A percentile compares a stretch with the other conserved stretches of the same genome.
Evolutionary conservation across 1,140 invertebrate genomes (phyloP).

Genomic region (Zeugodacus cucurbitae): DNA sequence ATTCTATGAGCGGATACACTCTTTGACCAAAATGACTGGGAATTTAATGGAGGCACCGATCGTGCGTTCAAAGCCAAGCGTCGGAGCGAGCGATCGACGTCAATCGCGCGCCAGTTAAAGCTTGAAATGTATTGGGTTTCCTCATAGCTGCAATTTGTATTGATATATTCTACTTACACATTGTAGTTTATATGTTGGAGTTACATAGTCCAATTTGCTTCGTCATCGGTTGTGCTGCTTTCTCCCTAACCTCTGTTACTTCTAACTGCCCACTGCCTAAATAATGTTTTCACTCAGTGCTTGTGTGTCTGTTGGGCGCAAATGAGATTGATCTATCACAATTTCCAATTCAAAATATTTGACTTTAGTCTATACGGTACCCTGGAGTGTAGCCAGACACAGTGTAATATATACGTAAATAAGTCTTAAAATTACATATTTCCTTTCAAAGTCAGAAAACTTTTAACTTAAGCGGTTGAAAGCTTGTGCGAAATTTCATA

Average conservation of each 20-base stretch:
- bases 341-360: conserved; percentile 49
- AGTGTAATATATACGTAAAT: not conserved
- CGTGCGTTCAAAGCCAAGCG: not conserved
- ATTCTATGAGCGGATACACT: conserved; percentile 31
- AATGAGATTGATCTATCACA: conserved; percentile 65
- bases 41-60: not conserved
- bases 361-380: not conserved
- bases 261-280: not conserved
- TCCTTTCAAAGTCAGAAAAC: no score
- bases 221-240: not conserved
- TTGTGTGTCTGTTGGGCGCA: conserved; percentile 49
- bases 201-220: not conserved
- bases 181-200: not conserved
- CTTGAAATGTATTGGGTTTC: not conserved
- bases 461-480: no score
- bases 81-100: not conserved
- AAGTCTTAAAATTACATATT: not conserved
- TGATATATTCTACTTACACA: not conserved
- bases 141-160: not conserved
- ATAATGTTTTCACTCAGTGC: not conserved
- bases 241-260: not conserved
- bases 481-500: no score
- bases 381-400: not conserved
- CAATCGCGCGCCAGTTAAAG: not conserved
- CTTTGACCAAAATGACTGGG: not conserved